These are phyloP conservation scores for Gyps fulvus DNA, from an alignment of 2,113 vertebrate genomes.

Conservation along the genomic window DNA sequence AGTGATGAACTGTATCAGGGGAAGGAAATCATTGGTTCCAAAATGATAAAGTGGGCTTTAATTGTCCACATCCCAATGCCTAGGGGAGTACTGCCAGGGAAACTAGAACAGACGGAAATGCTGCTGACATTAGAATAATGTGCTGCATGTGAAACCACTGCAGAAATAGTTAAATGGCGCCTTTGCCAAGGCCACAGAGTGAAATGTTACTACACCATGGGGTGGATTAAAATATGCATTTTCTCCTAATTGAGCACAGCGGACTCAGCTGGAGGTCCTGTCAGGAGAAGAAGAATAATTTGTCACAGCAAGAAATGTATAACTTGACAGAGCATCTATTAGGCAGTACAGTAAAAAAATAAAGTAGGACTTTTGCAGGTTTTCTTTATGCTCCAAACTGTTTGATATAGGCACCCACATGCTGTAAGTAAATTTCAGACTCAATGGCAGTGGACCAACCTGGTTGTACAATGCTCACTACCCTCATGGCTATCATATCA, in stretches of 20 bases:
- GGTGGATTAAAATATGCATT: conserved; percentile 81
- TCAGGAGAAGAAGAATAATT: conserved; percentile 76
- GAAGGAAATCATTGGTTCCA: conserved; percentile 39
- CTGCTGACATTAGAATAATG: conserved; percentile 59
- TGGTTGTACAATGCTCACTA: not conserved
- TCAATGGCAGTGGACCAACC: not conserved
- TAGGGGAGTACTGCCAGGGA: conserved; percentile 60
- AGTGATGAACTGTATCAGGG: not conserved
- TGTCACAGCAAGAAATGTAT: conserved; percentile 72
- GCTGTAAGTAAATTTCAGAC: not conserved
- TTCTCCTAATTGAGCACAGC: conserved; percentile 80
- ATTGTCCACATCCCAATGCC: conserved; percentile 66
- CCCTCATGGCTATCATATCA: not conserved
- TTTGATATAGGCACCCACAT: not conserved
- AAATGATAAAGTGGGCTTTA: conserved; percentile 70
- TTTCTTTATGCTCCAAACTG: conserved; percentile 13
- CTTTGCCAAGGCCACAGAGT: conserved; percentile 76
- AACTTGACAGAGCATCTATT: conserved; percentile 68
- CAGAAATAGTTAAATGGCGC: conserved; percentile 73
- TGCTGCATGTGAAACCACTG: conserved; percentile 47
- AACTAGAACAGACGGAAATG: conserved; percentile 39
- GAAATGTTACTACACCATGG: conserved; percentile 76
- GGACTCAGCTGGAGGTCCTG: conserved; percentile 76
- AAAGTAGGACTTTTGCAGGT: conserved; percentile 24
- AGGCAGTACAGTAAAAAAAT: conserved; percentile 40